These are phyloP conservation scores for Ceratosolen fusciceps DNA, from an alignment of 1,140 invertebrate genomes.

Conservation along the genomic window DNA sequence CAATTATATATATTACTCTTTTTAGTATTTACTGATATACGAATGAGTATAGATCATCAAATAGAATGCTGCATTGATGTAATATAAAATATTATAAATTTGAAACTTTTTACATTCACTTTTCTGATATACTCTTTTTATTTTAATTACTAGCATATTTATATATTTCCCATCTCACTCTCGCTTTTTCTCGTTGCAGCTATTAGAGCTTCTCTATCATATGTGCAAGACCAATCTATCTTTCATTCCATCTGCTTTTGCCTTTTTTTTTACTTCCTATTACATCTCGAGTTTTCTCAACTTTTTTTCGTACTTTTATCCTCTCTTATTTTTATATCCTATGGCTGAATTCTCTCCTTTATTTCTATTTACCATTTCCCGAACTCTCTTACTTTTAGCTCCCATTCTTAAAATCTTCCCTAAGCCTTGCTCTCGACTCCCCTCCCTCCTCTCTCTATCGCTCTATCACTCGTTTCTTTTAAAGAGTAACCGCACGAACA, in stretches of 20 bases:
- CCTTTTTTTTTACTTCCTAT: neutral
- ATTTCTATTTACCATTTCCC: neutral
- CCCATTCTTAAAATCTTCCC: constrained; percentile 15
- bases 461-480: neutral
- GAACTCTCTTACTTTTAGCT: neutral
- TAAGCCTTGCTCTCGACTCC: neutral
- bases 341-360: neutral
- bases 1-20: no score
- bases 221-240: constrained; percentile 33
- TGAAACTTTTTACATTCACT: no score
- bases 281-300: neutral
- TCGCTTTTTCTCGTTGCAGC: constrained; percentile 7
- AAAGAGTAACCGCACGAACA: no score
- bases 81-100: no score
- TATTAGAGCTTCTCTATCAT: neutral
- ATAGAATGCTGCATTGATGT: no score
- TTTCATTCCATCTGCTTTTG: constrained; percentile 30
- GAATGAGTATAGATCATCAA: no score
- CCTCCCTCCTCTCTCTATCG: neutral
- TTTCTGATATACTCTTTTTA: no score
- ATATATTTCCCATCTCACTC: constrained; percentile 10
- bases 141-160: constrained; percentile 36
- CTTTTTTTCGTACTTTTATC: neutral
- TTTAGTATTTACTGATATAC: no score
- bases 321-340: constrained; percentile 4